Conservation (phyloP, 37 sponge, comb jelly and placozoan species). For the Eunapius fragilis region DNA sequence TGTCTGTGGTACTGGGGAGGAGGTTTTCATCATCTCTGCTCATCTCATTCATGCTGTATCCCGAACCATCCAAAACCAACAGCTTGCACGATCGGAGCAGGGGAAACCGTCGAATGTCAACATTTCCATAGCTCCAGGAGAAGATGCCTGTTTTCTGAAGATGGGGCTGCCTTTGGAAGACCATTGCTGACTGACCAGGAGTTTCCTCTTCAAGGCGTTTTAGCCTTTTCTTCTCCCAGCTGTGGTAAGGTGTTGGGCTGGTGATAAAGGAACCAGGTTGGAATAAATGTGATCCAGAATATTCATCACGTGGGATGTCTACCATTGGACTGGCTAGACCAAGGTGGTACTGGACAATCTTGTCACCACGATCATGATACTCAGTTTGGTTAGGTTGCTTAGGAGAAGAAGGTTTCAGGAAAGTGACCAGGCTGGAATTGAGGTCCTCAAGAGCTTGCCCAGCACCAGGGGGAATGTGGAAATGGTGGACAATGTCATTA, state of each 20-base stretch:
- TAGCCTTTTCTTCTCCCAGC: slow-evolving; percentile 61
- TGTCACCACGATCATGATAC: slow-evolving; percentile 47
- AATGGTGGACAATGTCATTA: slow-evolving; percentile 61
- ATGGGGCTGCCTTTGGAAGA: slow-evolving; percentile 9
- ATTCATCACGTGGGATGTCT: slow-evolving; percentile 39
- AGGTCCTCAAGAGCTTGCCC: slow-evolving; percentile 29
- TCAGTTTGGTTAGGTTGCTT: neutral
- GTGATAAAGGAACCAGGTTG: slow-evolving; percentile 27
- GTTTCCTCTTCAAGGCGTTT: slow-evolving; percentile 55
- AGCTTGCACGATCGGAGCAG: slow-evolving; percentile 69
- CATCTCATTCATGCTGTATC: slow-evolving; percentile 29
- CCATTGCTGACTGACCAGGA: slow-evolving; percentile 35
- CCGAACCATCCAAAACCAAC: slow-evolving; percentile 55
- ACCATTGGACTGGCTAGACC: slow-evolving; percentile 17
- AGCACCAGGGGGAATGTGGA: slow-evolving; percentile 44
- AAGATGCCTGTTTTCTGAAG: slow-evolving; percentile 26
- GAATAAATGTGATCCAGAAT: slow-evolving; percentile 57
- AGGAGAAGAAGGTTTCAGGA: slow-evolving; percentile 17
- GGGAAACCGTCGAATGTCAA: slow-evolving; percentile 69
- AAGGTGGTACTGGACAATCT: slow-evolving; percentile 39
- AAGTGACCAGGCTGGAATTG: slow-evolving; percentile 56
- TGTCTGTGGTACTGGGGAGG: slow-evolving; percentile 31
- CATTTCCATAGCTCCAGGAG: slow-evolving; percentile 61
- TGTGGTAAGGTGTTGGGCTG: slow-evolving; percentile 26
- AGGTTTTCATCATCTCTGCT: slow-evolving; percentile 67